Evolutionary conservation across 2,797 vertebrate genomes (phyloP).

Genomic region (Hybognathus amarus): DNA sequence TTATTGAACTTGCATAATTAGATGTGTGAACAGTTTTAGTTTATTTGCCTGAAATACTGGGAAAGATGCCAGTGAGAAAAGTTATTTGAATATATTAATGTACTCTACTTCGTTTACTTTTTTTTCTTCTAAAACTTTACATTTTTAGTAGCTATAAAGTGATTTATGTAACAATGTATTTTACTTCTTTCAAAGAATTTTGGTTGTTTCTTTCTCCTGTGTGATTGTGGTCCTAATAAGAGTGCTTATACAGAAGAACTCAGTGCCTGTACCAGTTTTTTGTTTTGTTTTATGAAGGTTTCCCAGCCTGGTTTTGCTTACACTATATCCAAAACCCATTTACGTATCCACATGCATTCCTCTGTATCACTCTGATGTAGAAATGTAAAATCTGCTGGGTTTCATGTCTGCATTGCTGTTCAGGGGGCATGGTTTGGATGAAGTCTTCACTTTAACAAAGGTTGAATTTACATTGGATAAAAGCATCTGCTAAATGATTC

Average conservation of each 20-base stretch:
- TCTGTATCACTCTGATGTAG: conserved; percentile 22
- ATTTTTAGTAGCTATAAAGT: neutral
- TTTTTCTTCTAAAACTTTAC: neutral
- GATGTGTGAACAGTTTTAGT: neutral
- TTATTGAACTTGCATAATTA: neutral
- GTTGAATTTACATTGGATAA: neutral
- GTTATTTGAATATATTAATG: neutral
- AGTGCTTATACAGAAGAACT: conserved; percentile 17
- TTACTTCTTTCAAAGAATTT: conserved; percentile 60
- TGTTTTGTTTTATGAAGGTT: neutral
- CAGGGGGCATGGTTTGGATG: conserved; percentile 72
- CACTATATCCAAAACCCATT: neutral
- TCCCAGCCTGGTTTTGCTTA: neutral
- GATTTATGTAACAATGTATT: conserved; percentile 13
- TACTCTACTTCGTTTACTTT: neutral
- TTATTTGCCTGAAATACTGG: conserved; percentile 8
- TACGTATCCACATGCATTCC: neutral
- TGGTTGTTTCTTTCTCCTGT: conserved; percentile 80
- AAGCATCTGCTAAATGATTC: too few species aligned
- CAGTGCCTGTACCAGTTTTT: neutral
- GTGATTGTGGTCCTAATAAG: conserved; percentile 36
- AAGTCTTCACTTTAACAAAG: conserved; percentile 2
- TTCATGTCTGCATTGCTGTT: conserved; percentile 76
- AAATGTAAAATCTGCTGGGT: conserved; percentile 36
- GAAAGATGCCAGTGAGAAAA: neutral